Conservation (phyloP, 1,140 invertebrate genomes). For the Eriosoma lanigerum region DNA sequence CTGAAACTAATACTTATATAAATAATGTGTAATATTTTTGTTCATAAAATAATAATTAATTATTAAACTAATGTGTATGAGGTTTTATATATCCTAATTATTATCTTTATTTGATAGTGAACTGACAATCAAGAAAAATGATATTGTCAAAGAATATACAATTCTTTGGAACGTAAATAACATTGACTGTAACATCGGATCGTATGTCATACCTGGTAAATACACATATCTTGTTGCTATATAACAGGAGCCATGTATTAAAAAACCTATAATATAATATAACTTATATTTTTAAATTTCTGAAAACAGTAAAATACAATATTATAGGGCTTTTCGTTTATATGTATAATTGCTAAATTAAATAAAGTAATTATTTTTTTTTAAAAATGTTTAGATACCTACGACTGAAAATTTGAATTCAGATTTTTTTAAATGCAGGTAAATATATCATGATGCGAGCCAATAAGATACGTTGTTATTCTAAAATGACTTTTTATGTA, state of each 20-base stretch:
- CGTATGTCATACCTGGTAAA: neutral
- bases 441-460: conserved; percentile 64
- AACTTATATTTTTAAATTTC: neutral
- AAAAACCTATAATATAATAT: neutral
- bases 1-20: too few species aligned
- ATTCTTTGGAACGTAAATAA: conserved; percentile 32
- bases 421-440: neutral
- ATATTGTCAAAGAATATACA: neutral
- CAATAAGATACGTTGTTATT: conserved; percentile 67
- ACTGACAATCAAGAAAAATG: neutral
- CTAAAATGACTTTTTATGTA: conserved; percentile 74
- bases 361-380: too few species aligned
- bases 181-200: neutral
- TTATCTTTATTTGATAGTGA: conserved; percentile 1
- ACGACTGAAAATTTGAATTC: neutral
- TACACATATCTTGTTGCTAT: conserved; percentile 13
- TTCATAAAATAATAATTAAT: too few species aligned
- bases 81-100: too few species aligned
- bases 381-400: neutral
- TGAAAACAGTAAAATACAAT: neutral
- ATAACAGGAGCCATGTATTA: neutral
- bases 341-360: too few species aligned
- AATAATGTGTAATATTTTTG: too few species aligned
- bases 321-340: too few species aligned
- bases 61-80: too few species aligned